A percentile compares a stretch with the other conserved stretches of the same genome.
These are phyloP conservation scores for Protophormia terraenovae DNA, from an alignment of 2,888 invertebrate species.

Conservation along the genomic window DNA sequence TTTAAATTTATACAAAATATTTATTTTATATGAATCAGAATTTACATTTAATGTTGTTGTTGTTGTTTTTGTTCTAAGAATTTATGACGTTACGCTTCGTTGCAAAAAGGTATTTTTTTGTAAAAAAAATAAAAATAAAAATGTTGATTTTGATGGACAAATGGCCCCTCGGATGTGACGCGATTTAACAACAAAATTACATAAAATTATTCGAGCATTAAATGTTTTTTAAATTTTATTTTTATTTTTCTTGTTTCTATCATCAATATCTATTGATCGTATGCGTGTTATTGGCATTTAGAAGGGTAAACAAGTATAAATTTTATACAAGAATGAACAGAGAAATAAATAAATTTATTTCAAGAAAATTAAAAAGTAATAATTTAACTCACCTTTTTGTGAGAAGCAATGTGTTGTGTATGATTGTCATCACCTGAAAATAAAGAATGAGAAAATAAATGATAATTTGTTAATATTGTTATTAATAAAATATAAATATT, in stretches of 20 bases:
- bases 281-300: conserved; percentile 6
- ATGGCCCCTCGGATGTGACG: conserved; percentile 40
- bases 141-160: conserved; percentile 52
- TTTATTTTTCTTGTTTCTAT: not conserved
- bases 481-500: not conserved
- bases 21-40: conserved; percentile 41
- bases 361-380: not conserved
- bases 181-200: conserved; percentile 36
- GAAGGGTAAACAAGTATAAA: not conserved
- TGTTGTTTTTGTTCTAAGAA: conserved; percentile 36
- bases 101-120: conserved; percentile 44
- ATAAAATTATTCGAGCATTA: conserved; percentile 62
- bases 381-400: conserved; percentile 70
- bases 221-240: conserved; percentile 28
- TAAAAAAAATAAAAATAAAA: not conserved
- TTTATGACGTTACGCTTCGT: conserved; percentile 60
- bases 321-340: not conserved
- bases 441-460: conserved; percentile 1
- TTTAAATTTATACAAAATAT: not conserved
- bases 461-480: not conserved
- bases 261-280: conserved; percentile 12
- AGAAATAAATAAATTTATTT: not conserved
- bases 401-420: conserved; percentile 68
- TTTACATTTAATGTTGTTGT: conserved; percentile 29
- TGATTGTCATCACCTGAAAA: conserved; percentile 70